A percentile compares a stretch with the other conserved stretches of the same genome.
Conservation (phyloP, 2,113 vertebrate genomes). For the Cynoglossus semilaevis region DNA sequence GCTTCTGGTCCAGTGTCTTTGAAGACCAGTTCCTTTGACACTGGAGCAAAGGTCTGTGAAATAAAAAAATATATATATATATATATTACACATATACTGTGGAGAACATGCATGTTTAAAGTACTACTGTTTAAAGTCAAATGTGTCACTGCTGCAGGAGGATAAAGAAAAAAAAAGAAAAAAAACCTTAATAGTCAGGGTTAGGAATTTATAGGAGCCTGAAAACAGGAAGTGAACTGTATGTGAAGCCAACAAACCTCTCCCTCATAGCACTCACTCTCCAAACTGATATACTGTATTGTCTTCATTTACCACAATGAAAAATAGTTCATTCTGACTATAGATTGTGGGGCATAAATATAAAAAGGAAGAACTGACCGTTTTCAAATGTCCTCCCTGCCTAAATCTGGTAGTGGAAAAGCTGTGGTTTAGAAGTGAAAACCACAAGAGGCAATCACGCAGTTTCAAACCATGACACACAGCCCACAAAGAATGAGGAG, state of each 20-base stretch:
- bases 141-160: constrained; percentile 5
- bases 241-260: constrained; percentile 24
- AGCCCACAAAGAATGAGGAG: constrained; percentile 10
- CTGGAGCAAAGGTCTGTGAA: constrained; percentile 21
- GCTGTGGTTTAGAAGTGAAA: constrained; percentile 25
- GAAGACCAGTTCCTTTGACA: constrained; percentile 1
- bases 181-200: constrained; percentile 35
- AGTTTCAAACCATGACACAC: constrained; percentile 30
- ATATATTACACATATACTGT: not conserved
- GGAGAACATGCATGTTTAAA: not conserved
- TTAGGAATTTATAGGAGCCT: constrained; percentile 32
- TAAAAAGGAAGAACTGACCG: not conserved
- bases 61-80: constrained; percentile 4
- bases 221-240: constrained; percentile 48
- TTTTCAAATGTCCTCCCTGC: constrained; percentile 19
- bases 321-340: not conserved
- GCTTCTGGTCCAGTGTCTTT: constrained; percentile 12
- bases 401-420: constrained; percentile 8
- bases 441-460: constrained; percentile 11
- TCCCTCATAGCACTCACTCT: not conserved
- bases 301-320: constrained; percentile 27
- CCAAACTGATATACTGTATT: too few species aligned
- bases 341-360: constrained; percentile 7
- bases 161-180: too few species aligned
- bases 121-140: constrained; percentile 12